phyloP scores from a whole-genome alignment of 2,797 vertebrate genomes.

The Poecilia gillii region DNA sequence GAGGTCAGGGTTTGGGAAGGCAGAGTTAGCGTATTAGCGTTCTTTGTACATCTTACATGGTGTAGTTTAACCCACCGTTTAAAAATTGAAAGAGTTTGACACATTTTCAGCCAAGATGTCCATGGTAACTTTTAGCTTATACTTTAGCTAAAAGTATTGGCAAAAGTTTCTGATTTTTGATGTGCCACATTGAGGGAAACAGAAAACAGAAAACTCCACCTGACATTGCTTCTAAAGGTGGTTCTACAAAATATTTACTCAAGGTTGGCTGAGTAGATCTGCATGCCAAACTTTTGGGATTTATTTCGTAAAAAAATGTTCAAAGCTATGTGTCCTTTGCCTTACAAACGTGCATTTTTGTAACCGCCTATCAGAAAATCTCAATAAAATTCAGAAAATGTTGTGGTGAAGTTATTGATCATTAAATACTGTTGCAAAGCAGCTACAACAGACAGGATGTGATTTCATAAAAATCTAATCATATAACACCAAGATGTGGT shows the following conservation, averaged over 20 bases:
- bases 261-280: neutral
- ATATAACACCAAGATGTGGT: constrained; percentile 20
- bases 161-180: neutral
- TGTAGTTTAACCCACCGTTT: neutral
- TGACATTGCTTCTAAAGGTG: neutral
- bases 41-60: neutral
- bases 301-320: neutral
- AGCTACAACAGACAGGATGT: constrained; percentile 17
- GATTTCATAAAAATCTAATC: constrained; percentile 75
- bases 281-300: neutral
- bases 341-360: neutral
- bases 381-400: neutral
- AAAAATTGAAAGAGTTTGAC: neutral
- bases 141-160: too few species aligned
- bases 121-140: neutral
- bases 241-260: neutral
- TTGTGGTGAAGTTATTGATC: neutral
- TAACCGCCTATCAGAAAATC: neutral
- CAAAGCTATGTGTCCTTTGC: neutral
- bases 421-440: constrained; percentile 8
- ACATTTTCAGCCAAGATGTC: neutral
- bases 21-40: neutral
- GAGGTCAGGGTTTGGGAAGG: neutral
- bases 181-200: neutral
- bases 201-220: neutral